A percentile compares a stretch with the other conserved stretches of the same genome.
These are phyloP conservation scores for Heliconius hewitsoni DNA, from an alignment of 1,140 invertebrate species.

Conservation along the genomic window DNA sequence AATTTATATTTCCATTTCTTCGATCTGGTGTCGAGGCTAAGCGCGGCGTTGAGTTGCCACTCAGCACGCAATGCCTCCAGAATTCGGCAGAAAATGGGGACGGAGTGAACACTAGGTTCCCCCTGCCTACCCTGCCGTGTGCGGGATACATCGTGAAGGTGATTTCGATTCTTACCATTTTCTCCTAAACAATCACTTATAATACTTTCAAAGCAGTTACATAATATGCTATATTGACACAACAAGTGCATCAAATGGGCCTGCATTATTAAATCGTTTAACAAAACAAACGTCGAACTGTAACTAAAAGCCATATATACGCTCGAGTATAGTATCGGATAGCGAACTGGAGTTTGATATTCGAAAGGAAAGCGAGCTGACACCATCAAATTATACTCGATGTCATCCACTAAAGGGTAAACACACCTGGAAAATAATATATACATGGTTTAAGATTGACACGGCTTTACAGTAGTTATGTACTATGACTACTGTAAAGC, in stretches of 20 bases:
- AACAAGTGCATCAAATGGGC: slow-evolving; percentile 63
- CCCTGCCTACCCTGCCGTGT: not conserved
- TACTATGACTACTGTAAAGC: too few relatives aligned
- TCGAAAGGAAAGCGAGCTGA: slow-evolving; percentile 52
- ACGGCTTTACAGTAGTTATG: too few relatives aligned
- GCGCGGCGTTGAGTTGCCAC: too few relatives aligned
- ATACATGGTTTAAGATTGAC: not conserved
- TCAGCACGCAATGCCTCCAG: too few relatives aligned
- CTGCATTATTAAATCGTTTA: slow-evolving; percentile 65
- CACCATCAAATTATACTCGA: slow-evolving; percentile 68
- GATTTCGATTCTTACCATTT: slow-evolving; percentile 23
- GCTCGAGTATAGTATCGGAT: slow-evolving; percentile 49
- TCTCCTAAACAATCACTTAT: slow-evolving; percentile 32
- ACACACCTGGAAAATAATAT: slow-evolving; percentile 49
- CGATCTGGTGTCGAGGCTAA: too few relatives aligned
- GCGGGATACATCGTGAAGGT: too few relatives aligned
- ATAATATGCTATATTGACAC: slow-evolving; percentile 62
- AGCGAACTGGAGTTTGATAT: slow-evolving; percentile 48
- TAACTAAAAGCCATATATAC: slow-evolving; percentile 55
- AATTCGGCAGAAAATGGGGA: too few relatives aligned
- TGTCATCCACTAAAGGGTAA: slow-evolving; percentile 62
- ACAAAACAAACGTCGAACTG: slow-evolving; percentile 59
- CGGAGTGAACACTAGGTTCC: not conserved
- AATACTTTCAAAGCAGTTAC: slow-evolving; percentile 63
- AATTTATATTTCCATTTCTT: too few relatives aligned